phyloP scores from a whole-genome alignment of 2,797 vertebrate species.

The Tadarida brasiliensis region DNA sequence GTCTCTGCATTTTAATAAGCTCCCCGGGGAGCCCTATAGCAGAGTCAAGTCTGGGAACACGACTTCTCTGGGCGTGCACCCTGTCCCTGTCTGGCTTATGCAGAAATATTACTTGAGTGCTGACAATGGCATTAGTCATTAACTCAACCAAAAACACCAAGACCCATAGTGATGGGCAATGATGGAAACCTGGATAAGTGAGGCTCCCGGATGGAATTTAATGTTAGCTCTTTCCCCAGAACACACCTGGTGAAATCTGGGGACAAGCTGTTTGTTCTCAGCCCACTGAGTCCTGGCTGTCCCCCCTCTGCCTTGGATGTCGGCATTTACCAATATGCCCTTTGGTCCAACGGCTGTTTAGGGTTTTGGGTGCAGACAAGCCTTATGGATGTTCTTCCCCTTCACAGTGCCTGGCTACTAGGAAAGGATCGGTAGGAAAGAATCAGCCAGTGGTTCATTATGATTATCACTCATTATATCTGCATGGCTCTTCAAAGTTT shows the following conservation, averaged over 20 bases:
- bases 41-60: background rate
- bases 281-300: background rate
- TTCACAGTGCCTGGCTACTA: background rate
- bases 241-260: background rate
- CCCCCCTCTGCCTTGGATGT: background rate
- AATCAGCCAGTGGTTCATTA: background rate
- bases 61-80: accelerated
- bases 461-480: background rate
- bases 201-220: background rate
- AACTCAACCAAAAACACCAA: background rate
- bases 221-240: background rate
- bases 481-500: background rate
- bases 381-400: background rate
- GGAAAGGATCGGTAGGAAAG: background rate
- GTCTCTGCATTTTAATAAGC: background rate
- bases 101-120: background rate
- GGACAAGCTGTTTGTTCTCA: background rate
- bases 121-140: background rate
- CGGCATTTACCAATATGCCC: background rate
- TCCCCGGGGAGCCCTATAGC: background rate
- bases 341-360: background rate
- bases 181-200: background rate
- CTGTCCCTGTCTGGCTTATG: background rate
- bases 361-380: background rate
- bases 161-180: background rate